Evolutionary conservation across 2,888 invertebrate species (phyloP).

Genomic region (Pegoplata infirma): DNA sequence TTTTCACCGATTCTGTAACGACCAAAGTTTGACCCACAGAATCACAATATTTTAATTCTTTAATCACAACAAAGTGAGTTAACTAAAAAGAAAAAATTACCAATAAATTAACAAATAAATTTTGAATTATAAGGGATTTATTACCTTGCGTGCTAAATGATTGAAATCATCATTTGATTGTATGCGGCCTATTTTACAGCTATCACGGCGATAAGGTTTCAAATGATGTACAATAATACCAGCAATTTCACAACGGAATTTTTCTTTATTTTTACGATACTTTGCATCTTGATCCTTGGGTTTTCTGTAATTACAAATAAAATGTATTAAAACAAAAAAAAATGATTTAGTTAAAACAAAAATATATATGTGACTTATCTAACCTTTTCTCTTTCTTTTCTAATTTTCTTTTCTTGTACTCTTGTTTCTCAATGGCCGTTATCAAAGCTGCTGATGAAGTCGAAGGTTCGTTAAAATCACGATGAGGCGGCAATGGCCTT

Average conservation of each 20-base stretch:
- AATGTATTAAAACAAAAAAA: background rate
- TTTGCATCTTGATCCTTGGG: conserved; percentile 76
- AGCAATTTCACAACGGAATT: conserved; percentile 88
- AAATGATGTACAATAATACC: conserved; percentile 91
- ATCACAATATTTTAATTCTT: conserved; percentile 94
- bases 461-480: conserved; percentile 60
- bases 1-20: conserved; percentile 83
- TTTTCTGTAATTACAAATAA: conserved; percentile 62
- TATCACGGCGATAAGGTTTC: conserved; percentile 91
- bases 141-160: conserved; percentile 94
- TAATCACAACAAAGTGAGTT: conserved; percentile 96
- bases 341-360: background rate
- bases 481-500: conserved; percentile 66
- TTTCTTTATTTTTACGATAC: conserved; percentile 90
- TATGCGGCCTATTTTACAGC: conserved; percentile 91
- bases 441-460: conserved; percentile 52
- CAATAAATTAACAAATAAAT: background rate
- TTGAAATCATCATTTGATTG: conserved; percentile 95
- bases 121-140: background rate
- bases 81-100: conserved; percentile 81
- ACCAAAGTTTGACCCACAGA: conserved; percentile 78
- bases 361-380: background rate
- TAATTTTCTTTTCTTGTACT: conserved; percentile 68
- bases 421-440: conserved; percentile 56
- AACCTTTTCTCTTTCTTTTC: conserved; percentile 70